Evolutionary conservation across 2,113 vertebrate species (phyloP).

Genomic region (Colius striatus): DNA sequence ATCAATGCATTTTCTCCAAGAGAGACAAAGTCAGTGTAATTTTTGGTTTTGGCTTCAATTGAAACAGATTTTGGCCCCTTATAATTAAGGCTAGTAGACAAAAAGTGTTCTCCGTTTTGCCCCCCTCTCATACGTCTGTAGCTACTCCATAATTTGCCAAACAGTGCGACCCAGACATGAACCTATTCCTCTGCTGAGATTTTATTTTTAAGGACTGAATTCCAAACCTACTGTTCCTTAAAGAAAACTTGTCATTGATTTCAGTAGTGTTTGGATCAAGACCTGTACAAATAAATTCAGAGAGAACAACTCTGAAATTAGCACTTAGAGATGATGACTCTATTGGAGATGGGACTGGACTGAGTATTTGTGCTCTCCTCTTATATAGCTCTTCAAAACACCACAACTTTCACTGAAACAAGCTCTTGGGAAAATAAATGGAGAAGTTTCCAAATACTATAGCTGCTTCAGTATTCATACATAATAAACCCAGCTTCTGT

Average conservation of each 20-base stretch:
- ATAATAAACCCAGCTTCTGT: conserved; percentile 56
- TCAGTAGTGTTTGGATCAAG: neutral
- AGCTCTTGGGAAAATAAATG: conserved; percentile 28
- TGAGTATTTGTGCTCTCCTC: neutral
- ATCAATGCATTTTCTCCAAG: neutral
- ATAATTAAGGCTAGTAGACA: neutral
- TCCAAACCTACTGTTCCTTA: neutral
- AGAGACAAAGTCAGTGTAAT: neutral
- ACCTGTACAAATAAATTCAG: neutral
- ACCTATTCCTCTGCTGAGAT: neutral
- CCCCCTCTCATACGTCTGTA: accelerated
- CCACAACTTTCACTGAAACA: neutral
- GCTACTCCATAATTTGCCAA: neutral
- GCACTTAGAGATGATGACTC: neutral
- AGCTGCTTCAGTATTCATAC: conserved; percentile 41
- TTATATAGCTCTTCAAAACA: neutral
- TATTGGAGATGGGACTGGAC: neutral
- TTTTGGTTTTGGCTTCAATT: neutral
- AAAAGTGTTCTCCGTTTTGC: neutral
- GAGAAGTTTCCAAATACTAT: conserved; percentile 30
- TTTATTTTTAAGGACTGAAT: neutral
- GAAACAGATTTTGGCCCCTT: neutral
- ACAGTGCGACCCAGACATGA: neutral
- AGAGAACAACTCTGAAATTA: neutral
- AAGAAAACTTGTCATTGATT: neutral